Evolutionary conservation across 2,888 invertebrate genomes (phyloP), one percentile per base, ranked within the genome.

Genomic region (Escarpia spicata): DNA sequence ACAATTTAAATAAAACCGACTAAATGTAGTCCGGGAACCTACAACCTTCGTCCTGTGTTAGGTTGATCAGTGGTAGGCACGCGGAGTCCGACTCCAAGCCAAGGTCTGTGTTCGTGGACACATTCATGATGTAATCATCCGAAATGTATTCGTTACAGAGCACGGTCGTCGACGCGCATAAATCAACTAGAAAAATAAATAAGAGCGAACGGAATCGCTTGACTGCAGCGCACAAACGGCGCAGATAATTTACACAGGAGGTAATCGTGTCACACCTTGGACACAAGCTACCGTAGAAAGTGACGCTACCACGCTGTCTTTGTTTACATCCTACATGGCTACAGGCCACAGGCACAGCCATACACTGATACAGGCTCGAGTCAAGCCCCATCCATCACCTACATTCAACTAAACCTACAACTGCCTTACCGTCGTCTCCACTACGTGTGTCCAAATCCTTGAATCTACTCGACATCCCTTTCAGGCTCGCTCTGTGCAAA

Each of bases 11-110:
- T 52, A 2, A 12, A 75, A 75, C 75, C 19, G 19, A 75, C 75
- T 75, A 15, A 75, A 75, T 75, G 75, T 75, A 75, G 75, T 75
- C 75, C n/a, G 75, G 75, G 75, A 75, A 75, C 75, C 75, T 26
- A 26, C 75, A 75, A 26, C 26, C 15, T 75, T 75, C 75, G 75
- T 26, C 19, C 75, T 26, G 75, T 4, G 1, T 75, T 75, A 26
- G 3, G n/a, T 52, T 52, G 52, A 15, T 52, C 2, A 52, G 52
- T 15, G 26, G 6, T 75, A 19, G 75, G n/a, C 75, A 6, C 75
- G n/a, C 75, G 19, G 26, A 75, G 75, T 75, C 26, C 37, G 37
- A 37, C 37, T 37, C 37, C 37, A 37, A 37, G 37, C 37, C 75
- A 75, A 75, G 75, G 75, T 75, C 75, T 26, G 75, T 15, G 26